Evolutionary conservation across 2,888 invertebrate genomes (phyloP), one percentile per base, ranked within the genome.

Genomic region (Polyploca ridens): DNA sequence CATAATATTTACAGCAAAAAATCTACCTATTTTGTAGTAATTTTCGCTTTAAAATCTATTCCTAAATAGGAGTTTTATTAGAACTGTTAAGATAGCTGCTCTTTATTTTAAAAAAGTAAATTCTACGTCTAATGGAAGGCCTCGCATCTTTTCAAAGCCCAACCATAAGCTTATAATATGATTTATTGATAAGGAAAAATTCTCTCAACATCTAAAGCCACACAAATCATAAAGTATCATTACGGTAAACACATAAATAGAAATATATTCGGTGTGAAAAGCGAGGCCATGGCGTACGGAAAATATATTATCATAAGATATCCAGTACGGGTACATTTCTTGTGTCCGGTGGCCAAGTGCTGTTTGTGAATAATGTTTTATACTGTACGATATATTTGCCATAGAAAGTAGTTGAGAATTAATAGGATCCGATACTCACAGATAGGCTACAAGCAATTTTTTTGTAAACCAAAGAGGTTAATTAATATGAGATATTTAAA

Each of bases 241-340:
- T 69, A 67, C 66, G 66, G 68, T 67, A 78, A 76, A 77, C 78
- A 77, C 71, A 81, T 79, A 86, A 82, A 84, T 79, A 78, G 70
- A 75, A 79, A 81, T 78, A 79, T 77, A 77, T 80, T 77, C 79
- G 76, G 74, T 67, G 72, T 77, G 81, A 79, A 87, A 86, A 88
- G 85, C 79, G 79, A 82, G 82, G 41, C 81, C 72, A 73, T 64
- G 68, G 58, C 81, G 78, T 74, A 69, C 72, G 70, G 76, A 76
- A 87, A 86, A 87, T 89, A 86, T 87, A 89, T 90, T 90, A 90
- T 87, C 87, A 89, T 89, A 89, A 84, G 85, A 89, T 87, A 89
- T 87, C 83, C 83, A 79, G 79, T 78, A 81, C 82, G 82, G 80
- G 80, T 77, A 83, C 84, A 84, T 85, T 84, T 85, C 84, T 84